Evolutionary conservation across 1,140 invertebrate species (phyloP), one percentile per base, ranked within the genome.

Genomic region (Dreissena polymorpha): DNA sequence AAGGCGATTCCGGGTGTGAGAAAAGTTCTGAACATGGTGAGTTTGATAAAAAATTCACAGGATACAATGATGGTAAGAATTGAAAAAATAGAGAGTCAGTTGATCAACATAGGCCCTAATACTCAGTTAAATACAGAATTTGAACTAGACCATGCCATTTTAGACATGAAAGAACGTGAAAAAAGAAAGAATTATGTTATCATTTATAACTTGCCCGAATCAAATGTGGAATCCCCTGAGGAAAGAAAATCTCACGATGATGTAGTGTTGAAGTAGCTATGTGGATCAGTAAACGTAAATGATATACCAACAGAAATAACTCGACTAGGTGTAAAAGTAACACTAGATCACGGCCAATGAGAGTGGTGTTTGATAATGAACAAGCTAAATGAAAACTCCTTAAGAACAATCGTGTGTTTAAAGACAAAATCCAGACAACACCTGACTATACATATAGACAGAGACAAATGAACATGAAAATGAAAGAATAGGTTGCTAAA

Each of bases 381-480:
- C 18, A 23, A 63, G 57, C 18, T 23, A 63, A 63, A 23, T 63
- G 18, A 10, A 63, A 63, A n/a, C 18, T 63, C 23, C 23, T 63
- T 18, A 63, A 63, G 23, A 63, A 63, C 57, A 63, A 23, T 63
- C 18, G 10, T n/a, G 23, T n/a, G 23, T 23, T 63, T 23, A 63
- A 63, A 23, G 57, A 63, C 18, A 63, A 63, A 63, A 63, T n/a
- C 18, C 57, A n/a, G 18, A 10, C 23, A 63, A 63, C 57, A 63
- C 57, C 57, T n/a, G 57, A 63, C 23, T 63, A 63, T 63, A 63
- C 57, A n/a, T 63, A 63, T 23, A 63, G 57, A 23, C 57, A 63
- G 23, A 63, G 57, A 63, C 57, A 63, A 23, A 23, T 63, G 57
- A 63, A 63, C 23, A 63, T 6, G 23, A 23, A 63, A 63, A 18